These are phyloP conservation scores for Lissonota sp. DNA, from an alignment of 2,888 invertebrate species.

Conservation along the genomic window DNA sequence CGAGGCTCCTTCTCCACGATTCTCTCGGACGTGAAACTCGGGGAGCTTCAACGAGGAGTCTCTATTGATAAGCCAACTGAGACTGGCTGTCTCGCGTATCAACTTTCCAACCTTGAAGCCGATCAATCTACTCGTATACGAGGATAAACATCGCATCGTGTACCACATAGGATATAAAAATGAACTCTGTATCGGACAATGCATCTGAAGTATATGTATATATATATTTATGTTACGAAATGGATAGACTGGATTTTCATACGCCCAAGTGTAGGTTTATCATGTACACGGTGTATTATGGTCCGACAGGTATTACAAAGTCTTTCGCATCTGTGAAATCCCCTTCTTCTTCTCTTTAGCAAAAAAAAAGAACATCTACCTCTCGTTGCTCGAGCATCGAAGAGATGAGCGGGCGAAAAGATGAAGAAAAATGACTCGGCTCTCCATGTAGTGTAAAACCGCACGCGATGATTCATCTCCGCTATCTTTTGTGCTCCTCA, in stretches of 20 bases:
- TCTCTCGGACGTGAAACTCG: constrained; percentile 44
- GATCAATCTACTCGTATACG: constrained; percentile 55
- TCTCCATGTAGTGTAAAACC: constrained; percentile 13
- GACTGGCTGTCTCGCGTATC: constrained; percentile 48
- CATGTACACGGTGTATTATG: neutral
- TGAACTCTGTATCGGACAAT: constrained; percentile 27
- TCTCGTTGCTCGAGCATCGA: neutral
- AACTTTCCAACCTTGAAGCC: constrained; percentile 29
- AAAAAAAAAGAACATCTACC: constrained; percentile 31
- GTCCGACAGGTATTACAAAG: constrained; percentile 41
- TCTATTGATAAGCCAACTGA: constrained; percentile 60
- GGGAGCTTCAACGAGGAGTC: constrained; percentile 47
- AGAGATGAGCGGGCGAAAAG: neutral
- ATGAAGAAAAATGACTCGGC: constrained; percentile 31
- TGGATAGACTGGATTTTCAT: constrained; percentile 32
- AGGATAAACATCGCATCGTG: constrained; percentile 44
- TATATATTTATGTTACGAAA: constrained; percentile 16
- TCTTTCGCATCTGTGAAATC: constrained; percentile 19
- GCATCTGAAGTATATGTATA: constrained; percentile 2
- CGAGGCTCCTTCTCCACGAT: constrained; percentile 2
- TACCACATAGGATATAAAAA: constrained; percentile 51
- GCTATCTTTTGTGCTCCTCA: constrained; percentile 27
- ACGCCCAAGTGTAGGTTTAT: neutral
- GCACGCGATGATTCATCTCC: constrained; percentile 38
- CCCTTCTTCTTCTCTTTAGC: constrained; percentile 31